Base-by-base conservation (phyloP, 2,888 invertebrate genomes). In the Tachina fera region DNA sequence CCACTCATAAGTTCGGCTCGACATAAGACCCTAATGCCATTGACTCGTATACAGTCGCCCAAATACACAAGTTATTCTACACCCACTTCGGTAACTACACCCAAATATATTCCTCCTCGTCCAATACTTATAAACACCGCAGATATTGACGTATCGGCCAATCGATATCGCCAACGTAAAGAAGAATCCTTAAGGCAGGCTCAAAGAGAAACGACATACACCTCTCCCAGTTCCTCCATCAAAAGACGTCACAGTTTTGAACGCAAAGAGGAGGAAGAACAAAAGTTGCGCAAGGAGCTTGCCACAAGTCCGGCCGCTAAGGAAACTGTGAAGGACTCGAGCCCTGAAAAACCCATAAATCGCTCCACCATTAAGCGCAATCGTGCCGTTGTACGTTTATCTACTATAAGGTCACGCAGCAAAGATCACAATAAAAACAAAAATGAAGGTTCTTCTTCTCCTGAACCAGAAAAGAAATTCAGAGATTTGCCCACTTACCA, bases 41-140 rank as follows among this genome's bases (percentile, higher is more conserved):
- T 94, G 31, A 92, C 94, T 49, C 91, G 94, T 67, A 93, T 94
- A 56, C 94, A 91, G 89, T 95, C 93, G 68, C 95, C 92, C 87
- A 94, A 93, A 92, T 93, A 94, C 91, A 93, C 91, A 88, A 83
- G 72, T 6, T 94, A 91, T 88, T 51, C 88, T 16, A 45, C 86
- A 22, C 67, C 88, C 74, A 74, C 70, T 9, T 93, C 88, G 89
- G 93, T 87, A 89, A 91, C 90, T 91, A 79, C 88, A 6, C 90
- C 93, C 43, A 92, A 93, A 86, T 93, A 94, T 87, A 92, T 92
- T 78, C 90, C 94, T 2, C 93, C 95, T 2, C 94, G 96, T 74
- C 96, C 96, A 1, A 95, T 96, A 70, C 94, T 95, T 88, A 96
- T 97, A 87, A 96, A 97, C 91, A 97, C 97, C 3, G 96, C 96